A percentile compares a stretch with the other conserved stretches of the same genome.
phyloP scores from a whole-genome alignment of 2,888 invertebrate species.

The Cerastis leucographa region DNA sequence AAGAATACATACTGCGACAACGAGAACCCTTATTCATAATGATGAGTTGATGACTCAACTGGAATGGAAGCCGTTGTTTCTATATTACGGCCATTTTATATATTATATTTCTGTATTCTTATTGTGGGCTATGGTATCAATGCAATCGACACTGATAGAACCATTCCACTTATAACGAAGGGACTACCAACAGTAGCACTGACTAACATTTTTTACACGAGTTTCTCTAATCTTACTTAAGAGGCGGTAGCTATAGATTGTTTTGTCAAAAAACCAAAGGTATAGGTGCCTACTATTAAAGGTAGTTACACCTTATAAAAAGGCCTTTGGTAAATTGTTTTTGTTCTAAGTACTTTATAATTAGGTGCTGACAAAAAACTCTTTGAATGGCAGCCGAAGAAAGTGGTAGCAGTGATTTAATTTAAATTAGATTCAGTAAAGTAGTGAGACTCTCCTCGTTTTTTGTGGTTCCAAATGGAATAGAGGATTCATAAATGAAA shows the following conservation, averaged over 20 bases:
- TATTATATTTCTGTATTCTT: too few relatives aligned
- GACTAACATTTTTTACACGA: slow-evolving; percentile 29
- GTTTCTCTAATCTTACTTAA: slow-evolving; percentile 51
- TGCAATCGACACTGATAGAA: background rate
- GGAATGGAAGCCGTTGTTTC: background rate
- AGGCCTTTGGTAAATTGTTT: slow-evolving; percentile 48
- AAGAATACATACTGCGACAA: background rate
- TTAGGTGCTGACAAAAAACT: slow-evolving; percentile 50
- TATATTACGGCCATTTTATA: too few relatives aligned
- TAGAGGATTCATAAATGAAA: background rate
- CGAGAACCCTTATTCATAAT: background rate
- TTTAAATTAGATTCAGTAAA: slow-evolving; percentile 13
- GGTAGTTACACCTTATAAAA: slow-evolving; percentile 27
- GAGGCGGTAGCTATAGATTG: background rate
- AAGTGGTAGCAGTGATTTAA: slow-evolving; percentile 47
- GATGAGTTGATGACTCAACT: too few relatives aligned
- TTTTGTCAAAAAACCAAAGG: slow-evolving; percentile 31
- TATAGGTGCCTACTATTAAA: background rate
- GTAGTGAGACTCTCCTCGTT: background rate
- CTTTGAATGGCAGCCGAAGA: slow-evolving; percentile 38
- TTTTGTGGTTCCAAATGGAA: background rate
- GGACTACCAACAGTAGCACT: background rate
- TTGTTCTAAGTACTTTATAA: slow-evolving; percentile 45
- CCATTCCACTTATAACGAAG: background rate
- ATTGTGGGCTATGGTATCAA: background rate